Percentiles rank a stretch among this genome's conserved stretches.
These are phyloP conservation scores for Leptothorax acervorum DNA, from an alignment of 2,888 invertebrate genomes.

Conservation along the genomic window DNA sequence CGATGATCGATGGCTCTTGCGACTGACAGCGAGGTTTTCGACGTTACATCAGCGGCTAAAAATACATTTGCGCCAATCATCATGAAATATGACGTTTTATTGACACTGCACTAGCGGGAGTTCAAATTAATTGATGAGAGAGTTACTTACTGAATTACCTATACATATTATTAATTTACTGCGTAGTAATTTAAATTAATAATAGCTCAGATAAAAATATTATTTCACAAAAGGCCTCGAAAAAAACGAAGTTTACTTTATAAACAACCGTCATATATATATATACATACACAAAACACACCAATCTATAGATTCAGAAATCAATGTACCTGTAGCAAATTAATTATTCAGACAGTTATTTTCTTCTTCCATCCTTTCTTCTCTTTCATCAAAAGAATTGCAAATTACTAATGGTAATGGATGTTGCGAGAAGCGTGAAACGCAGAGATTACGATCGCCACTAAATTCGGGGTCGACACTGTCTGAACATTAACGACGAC, in stretches of 20 bases:
- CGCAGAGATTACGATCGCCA: neutral
- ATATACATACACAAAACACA: too few species aligned
- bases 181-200: constrained; percentile 26
- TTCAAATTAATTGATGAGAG: neutral
- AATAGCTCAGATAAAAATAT: constrained; percentile 10
- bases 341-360: neutral
- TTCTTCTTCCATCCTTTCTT: neutral
- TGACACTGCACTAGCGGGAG: constrained; percentile 19
- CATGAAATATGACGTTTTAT: constrained; percentile 47
- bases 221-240: neutral
- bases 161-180: neutral
- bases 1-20: constrained; percentile 66
- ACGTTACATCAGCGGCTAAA: constrained; percentile 49
- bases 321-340: neutral
- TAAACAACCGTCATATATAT: neutral
- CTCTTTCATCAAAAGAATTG: neutral
- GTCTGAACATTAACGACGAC: neutral
- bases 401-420: neutral
- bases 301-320: neutral
- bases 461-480: constrained; percentile 13
- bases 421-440: neutral
- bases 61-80: constrained; percentile 36
- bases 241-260: neutral
- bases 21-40: constrained; percentile 62
- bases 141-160: neutral